Evolutionary conservation across 1,140 invertebrate genomes (phyloP), one percentile per base, ranked within the genome.

Genomic region (Drosophila parvula): DNA sequence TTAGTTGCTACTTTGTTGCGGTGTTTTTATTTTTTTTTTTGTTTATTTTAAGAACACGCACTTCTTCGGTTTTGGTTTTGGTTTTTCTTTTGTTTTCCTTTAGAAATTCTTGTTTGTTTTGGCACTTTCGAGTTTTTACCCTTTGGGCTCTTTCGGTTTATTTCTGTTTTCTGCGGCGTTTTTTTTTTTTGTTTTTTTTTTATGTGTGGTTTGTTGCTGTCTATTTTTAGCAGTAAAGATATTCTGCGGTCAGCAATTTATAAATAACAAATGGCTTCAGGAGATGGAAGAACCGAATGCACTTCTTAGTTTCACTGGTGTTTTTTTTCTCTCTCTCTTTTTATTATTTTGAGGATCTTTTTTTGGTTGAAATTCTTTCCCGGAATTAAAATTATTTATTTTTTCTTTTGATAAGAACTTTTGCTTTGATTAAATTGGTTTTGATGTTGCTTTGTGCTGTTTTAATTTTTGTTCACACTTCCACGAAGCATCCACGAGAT

Each of bases 51-150:
- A 47, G 62, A 48, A 58, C 65, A 71, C 68, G 65, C 65, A 58
- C 53, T 71, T 71, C 12, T 38, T 27, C 14, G 50, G 32, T 53
- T 64, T 59, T 59, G 30, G 16, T 41, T 41, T 53, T 22, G 14
- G 44, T 27, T 60, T 51, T 60, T 60, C 27, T 5, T 34, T 32
- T 51, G 45, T 69, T 45, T 36, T 48, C 34, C 7, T 43, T 62
- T 41, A 36, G 36, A 67, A 50, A 67, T 69, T 68, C 65, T 36
- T 67, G 45, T 67, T 53, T 65, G 47, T 69, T 74, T 82, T 82
- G 82, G 80, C 82, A 82, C 82, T 86, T 88, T 73, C 70, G 71
- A 88, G 79, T 82, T 88, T 79, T 79, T 86, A 82, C 82, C 82
- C 82, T 86, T 86, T 86, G 76, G 41, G 81, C 67, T 88, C 82